Percentiles rank a stretch among this genome's conserved stretches.
Evolutionary conservation across 1,140 invertebrate genomes (phyloP).

Genomic region (Hyposmocoma kahamanoa): DNA sequence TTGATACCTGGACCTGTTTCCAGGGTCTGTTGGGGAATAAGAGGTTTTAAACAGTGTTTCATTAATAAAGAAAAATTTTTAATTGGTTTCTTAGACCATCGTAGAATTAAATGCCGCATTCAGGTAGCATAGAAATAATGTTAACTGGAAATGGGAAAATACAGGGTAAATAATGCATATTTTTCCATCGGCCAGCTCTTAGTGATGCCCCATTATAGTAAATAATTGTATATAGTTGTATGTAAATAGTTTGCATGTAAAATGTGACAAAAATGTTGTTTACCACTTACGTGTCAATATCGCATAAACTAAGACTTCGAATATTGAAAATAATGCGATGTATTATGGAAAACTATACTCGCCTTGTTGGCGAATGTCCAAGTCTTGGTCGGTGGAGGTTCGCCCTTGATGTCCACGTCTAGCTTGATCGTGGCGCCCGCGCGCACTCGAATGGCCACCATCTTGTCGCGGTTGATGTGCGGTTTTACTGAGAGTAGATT

Average conservation of each 20-base stretch:
- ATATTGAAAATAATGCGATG: no score
- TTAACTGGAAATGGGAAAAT: no score
- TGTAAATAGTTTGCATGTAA: neutral
- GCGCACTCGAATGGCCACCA: slow-evolving; percentile 90
- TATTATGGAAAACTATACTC: neutral
- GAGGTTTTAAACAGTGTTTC: no score
- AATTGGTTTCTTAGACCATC: neutral
- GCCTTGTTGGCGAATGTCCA: slow-evolving; percentile 88
- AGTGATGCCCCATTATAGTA: no score
- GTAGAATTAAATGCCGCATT: neutral
- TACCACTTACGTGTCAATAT: no score
- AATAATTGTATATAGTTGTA: no score
- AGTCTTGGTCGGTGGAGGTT: slow-evolving; percentile 93
- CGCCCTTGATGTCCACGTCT: slow-evolving; percentile 95
- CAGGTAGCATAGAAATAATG: no score
- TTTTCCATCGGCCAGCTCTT: no score
- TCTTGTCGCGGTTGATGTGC: slow-evolving; percentile 92
- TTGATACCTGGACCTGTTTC: slow-evolving; percentile 76
- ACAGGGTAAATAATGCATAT: no score
- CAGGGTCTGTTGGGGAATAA: slow-evolving; percentile 25
- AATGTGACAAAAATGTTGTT: neutral
- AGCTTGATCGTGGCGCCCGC: slow-evolving; percentile 94
- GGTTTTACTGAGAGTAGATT: slow-evolving; percentile 89
- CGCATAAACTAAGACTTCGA: no score
- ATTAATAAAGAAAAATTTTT: slow-evolving; percentile 4